Evolutionary conservation across 2,797 vertebrate genomes (phyloP), one percentile per base, ranked within the genome.

Genomic region (Bovichtus variegatus): DNA sequence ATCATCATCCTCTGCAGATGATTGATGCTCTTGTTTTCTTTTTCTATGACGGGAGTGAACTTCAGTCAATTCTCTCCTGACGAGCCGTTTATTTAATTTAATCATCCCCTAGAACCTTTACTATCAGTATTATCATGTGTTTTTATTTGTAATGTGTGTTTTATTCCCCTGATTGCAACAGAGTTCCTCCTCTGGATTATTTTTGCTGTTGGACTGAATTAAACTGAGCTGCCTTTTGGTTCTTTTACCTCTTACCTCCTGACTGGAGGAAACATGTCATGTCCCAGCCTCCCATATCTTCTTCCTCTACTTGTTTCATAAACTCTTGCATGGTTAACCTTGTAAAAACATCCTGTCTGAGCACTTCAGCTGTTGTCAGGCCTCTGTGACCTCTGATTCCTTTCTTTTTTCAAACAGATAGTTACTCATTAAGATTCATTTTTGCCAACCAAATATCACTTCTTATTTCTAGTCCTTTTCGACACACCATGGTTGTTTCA

Each of bases 281-380:
- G 44, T 65, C 18, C 59, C 74, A 18, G 12, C 21, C 47, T 70
- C 64, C 34, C 31, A 16, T 18, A 19, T 55, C 72, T 86, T 69
- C 78, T 86, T 88, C 83, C 81, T 83, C 27, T 41, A 1, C 57
- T 78, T 49, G 75, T 46, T 75, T 65, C 69, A 63, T 54, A 74
- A 81, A 69, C 79, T 71, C 61, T 67, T 23, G 10, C 81, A 75
- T 18, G 25, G 44, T 43, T 41, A 36, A 76, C 57, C 58, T 80
- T 74, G 58, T 74, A 47, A 78, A 85, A 88, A 89, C 84, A 85
- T 80, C 71, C 78, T 80, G 73, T 76, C 4, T 47, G 36, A 27
- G 53, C 73, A 41, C 66, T 80, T 80, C 55, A 78, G 61, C 71
- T 65, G 59, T 47, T 62, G 31, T 73, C 67, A 58, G 53, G 12